Base-by-base conservation (phyloP, 1,140 invertebrate species). In the Heterodera carotae region DNA sequence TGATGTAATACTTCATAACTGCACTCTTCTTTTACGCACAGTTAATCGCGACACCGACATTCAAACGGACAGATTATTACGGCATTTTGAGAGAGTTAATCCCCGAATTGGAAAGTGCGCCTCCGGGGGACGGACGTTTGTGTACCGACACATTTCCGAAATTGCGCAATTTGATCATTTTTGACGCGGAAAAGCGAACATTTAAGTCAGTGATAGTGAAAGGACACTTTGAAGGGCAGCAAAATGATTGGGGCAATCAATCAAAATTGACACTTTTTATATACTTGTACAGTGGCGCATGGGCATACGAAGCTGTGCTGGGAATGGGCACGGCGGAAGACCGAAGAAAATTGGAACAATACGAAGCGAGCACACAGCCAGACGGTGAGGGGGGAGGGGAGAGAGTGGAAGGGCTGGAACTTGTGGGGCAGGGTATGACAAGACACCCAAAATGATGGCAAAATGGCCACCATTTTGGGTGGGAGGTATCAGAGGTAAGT, bases 331-430 rank as follows among this genome's bases (percentile, higher is more conserved):
- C 80, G n/a, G 80, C 75, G 15, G 85, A 90, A 89, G 83, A 90
- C 87, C 29, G 81, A 80, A 36, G 89, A 87, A 77, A 84, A 73
- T 80, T 87, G 48, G 68, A 81, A n/a, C 89, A 90, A 78, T 80
- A 90, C 66, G 86, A 90, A 67, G 88, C 84, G 80, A 84, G 84
- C 53, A 69, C 89, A 84, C 68, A 88, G 88, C 85, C 89, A 15
- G 72, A 74, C 64, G 72, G 62, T 66, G n/a, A n/a, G n/a, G n/a
- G n/a, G n/a, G n/a, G n/a, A n/a, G n/a, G n/a, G n/a, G n/a, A n/a
- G n/a, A n/a, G n/a, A n/a, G n/a, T n/a, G n/a, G n/a, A n/a, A n/a
- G n/a, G n/a, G n/a, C n/a, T n/a, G n/a, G n/a, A n/a, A n/a, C n/a
- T n/a, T n/a, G n/a, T n/a, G n/a, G n/a, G n/a, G n/a, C n/a, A n/a